Conservation (phyloP, 2,888 invertebrate genomes). For the Caenorhabditis sulstoni region DNA sequence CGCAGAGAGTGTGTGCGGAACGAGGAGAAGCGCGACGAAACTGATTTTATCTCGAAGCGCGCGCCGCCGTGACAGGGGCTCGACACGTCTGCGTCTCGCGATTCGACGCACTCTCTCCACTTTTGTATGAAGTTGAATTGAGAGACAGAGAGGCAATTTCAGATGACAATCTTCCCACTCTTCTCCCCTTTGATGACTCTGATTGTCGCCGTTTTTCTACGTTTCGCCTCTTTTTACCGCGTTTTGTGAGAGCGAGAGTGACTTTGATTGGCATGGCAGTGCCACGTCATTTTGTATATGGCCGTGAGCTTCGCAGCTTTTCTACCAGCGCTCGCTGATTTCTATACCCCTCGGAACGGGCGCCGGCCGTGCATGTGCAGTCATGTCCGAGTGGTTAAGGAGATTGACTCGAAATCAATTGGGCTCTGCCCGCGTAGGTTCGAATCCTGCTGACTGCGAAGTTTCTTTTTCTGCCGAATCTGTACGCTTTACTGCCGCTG, state of each 20-base stretch:
- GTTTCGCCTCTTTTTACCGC: constrained; percentile 39
- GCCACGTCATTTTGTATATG: no score
- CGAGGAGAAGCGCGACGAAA: background rate
- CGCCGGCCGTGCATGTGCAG: constrained; percentile 41
- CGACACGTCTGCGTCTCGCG: constrained; percentile 24
- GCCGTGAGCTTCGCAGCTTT: no score
- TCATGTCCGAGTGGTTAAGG: constrained; percentile 74
- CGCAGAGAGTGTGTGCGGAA: background rate
- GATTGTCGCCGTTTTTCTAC: constrained; percentile 2
- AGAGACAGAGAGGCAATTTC: constrained; percentile 27
- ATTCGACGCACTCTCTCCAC: background rate
- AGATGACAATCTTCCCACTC: constrained; percentile 47
- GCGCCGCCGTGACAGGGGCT: constrained; percentile 21
- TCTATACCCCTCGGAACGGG: background rate
- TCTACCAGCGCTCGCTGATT: background rate
- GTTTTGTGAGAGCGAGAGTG: constrained; percentile 11
- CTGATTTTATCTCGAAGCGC: constrained; percentile 21
- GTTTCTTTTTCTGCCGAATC: background rate
- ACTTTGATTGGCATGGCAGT: background rate
- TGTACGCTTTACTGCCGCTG: no score
- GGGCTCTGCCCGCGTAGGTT: constrained; percentile 74
- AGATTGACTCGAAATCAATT: constrained; percentile 74
- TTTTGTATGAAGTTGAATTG: constrained; percentile 37
- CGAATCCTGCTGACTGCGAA: constrained; percentile 71
- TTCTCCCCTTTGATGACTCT: constrained; percentile 8